Base-by-base conservation (phyloP, 2,113 vertebrate genomes). In the Oreochromis spilurus region DNA sequence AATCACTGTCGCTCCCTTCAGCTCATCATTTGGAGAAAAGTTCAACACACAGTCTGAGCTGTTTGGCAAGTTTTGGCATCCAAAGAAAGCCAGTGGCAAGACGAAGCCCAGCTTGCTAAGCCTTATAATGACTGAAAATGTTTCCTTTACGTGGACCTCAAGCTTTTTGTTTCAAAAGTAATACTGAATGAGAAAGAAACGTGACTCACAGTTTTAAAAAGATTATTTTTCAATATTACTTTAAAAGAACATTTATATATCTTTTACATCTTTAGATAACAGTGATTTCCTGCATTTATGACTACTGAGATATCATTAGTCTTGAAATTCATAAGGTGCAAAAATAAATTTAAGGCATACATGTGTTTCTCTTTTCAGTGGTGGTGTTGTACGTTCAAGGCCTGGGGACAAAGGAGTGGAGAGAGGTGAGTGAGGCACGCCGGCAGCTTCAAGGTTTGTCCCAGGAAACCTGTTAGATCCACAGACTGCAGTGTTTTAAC, bases 391-490 rank as follows among this genome's bases (percentile, higher is more conserved):
- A 96, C 2, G 12, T 96, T 34, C 97, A 97, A 91, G 96, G 95
- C 77, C 95, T 96, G 0, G 97, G 97, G 13, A 97, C 96, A 93
- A 97, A 96, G 31, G 97, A 97, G 85, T 97, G 97, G 97, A 96
- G 97, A 90, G 97, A 97, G 97, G 97, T 97, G 90, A 97, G 97
- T 67, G 13, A 84, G 10, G 1, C 12, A 65, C 31, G n/a, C 31
- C 0, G 2, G 31, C 58, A 62, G 31, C 58, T 62, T 62, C 62
- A 40, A 67, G 36, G 19, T 67, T 67, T 67, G 19, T 67, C 11
- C n/a, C 1, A n/a, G 62, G 11, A n/a, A 67, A 72, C n/a, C 14
- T 72, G 13, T 45, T 29, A 29, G 36, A 70, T 40, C 40, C 8
- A 10, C 12, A 17, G 40, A 26, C 21, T 45, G 4, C 24, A 75